Percentiles rank a stretch among this genome's conserved stretches.
Conservation (phyloP, 2,113 vertebrate species). For the Tenrec ecaudatus region DNA sequence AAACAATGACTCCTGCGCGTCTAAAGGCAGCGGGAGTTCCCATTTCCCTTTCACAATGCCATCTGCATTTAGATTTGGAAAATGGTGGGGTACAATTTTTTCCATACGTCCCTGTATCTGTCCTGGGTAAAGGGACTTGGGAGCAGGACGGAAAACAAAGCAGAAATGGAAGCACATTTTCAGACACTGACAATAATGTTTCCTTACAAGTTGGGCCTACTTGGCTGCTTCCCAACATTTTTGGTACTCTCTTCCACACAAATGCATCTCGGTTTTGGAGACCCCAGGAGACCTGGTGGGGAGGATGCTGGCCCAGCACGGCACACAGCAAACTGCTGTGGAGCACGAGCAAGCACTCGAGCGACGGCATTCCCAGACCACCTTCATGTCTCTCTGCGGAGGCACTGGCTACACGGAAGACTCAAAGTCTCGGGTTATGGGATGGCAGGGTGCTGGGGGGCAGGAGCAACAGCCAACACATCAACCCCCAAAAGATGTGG, state of each 20-base stretch:
- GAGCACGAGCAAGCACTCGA: constrained; percentile 15
- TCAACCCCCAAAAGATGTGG: not conserved
- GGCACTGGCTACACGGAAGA: not conserved
- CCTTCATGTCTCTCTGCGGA: not conserved
- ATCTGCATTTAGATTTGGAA: not conserved
- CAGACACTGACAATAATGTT: not conserved
- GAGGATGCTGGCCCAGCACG: constrained; percentile 53
- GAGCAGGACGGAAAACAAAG: constrained; percentile 37
- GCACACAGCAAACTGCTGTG: constrained; percentile 56
- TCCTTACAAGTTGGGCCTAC: constrained; percentile 42
- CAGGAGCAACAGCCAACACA: constrained; percentile 32
- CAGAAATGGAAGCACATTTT: constrained; percentile 24
- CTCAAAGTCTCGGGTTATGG: not conserved
- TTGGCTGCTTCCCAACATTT: not conserved
- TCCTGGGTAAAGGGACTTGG: constrained; percentile 29
- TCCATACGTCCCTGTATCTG: constrained; percentile 41
- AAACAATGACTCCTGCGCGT: too few relatives aligned
- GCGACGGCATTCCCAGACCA: not conserved
- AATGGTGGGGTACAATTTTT: not conserved
- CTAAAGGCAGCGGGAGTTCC: too few relatives aligned
- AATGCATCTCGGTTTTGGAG: constrained; percentile 42
- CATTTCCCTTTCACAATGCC: too few relatives aligned
- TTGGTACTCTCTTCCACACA: constrained; percentile 34
- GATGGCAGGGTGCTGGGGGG: not conserved
- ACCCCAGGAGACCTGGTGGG: not conserved